Base-by-base conservation (phyloP, 2,113 vertebrate species). In the Alligator sinensis region DNA sequence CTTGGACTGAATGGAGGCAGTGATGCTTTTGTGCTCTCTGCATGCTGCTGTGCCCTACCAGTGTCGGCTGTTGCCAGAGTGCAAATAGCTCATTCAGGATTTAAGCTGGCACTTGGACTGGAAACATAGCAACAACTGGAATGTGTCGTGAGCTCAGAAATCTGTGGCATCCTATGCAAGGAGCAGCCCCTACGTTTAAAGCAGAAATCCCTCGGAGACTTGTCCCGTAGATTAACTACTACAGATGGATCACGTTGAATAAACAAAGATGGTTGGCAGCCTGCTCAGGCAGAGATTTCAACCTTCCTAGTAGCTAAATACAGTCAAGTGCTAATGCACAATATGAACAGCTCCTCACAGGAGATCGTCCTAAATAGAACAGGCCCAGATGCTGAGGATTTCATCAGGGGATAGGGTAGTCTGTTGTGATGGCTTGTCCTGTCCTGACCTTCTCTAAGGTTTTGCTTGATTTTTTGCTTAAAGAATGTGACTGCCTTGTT, bases 181-280 rank as follows among this genome's bases (percentile, higher is more conserved):
- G 63, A 92, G 86, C 72, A 90, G 86, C 66, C 72, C 89, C 91
- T 96, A 93, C 62, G 88, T 91, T 81, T 91, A 83, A 83, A 76
- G n/a, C 60, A 66, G 72, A 88, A 94, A 79, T 88, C n/a, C 16
- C 80, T 21, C 4, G 55, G 68, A 87, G 76, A 58, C 2, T 0
- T 0, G 0, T 82, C 82, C 27, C 72, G 15, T 34, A 91, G 88
- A 57, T 47, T 74, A 72, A 86, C 84, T 85, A 62, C 81, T 63
- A 57, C 25, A 57, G 57, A 80, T 25, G 61, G 61, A 25, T 62
- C 8, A 9, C 61, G 22, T 61, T 62, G 61, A 25, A 25, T 62
- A 62, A 62, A 57, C 38, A 22, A 58, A 59, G 86, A 70, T 17
- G 80, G 72, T 57, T 88, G 86, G 54, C 80, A 63, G 17, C 34